Percentiles rank a stretch among this genome's conserved stretches.
Evolutionary conservation across 1,140 invertebrate species (phyloP).

Genomic region (Leucophenga varia): DNA sequence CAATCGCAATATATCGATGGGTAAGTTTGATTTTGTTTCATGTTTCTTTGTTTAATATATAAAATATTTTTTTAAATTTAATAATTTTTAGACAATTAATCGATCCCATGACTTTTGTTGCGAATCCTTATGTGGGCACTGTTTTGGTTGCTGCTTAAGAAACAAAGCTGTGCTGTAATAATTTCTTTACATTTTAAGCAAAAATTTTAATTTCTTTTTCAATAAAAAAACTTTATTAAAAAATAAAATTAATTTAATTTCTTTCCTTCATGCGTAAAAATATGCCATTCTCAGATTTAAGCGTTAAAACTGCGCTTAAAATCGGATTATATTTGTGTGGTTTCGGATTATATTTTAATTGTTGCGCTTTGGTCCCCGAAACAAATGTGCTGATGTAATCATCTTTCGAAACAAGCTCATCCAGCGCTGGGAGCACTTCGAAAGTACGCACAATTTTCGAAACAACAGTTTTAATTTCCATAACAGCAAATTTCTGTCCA

Average conservation of each 20-base stretch:
- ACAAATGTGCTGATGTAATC: conserved; percentile 32
- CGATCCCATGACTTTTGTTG: conserved; percentile 10
- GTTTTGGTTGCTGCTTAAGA: conserved; percentile 13
- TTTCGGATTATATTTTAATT: conserved; percentile 10
- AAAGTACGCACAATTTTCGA: conserved; percentile 56
- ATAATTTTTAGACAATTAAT: conserved; percentile 8
- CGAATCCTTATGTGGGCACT: conserved; percentile 11
- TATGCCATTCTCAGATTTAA: conserved; percentile 46
- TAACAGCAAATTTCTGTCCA: conserved; percentile 58
- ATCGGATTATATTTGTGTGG: conserved; percentile 46
- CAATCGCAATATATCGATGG: conserved; percentile 16
- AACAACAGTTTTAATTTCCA: conserved; percentile 57
- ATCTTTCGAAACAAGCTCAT: conserved; percentile 36
- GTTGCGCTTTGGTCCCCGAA: conserved; percentile 20
- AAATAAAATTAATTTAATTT: conserved; percentile 13
- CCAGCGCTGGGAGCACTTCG: conserved; percentile 39
- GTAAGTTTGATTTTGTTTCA: conserved; percentile 4
- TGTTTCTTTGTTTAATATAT: too few species aligned
- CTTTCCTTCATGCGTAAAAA: conserved; percentile 30
- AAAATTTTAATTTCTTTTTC: background rate
- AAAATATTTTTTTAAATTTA: background rate
- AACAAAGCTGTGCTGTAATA: too few species aligned
- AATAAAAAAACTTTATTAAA: background rate
- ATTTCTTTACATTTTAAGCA: too few species aligned
- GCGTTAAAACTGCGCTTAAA: conserved; percentile 33